phyloP scores from a whole-genome alignment of 2,888 invertebrate species.

The Ommatoiulus sabulosus region DNA sequence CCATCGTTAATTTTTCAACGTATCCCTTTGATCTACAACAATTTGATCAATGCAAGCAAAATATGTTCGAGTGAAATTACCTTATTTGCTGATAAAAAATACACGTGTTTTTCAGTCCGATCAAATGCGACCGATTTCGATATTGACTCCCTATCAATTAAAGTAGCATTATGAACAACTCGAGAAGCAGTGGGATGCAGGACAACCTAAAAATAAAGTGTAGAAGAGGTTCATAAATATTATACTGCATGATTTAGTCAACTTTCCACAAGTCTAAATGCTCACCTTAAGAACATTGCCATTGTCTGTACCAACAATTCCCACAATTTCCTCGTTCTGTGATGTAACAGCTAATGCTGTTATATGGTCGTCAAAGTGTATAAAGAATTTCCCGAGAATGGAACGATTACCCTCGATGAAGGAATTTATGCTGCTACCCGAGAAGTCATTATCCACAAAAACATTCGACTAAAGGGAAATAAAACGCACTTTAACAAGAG shows the following conservation, averaged over 20 bases:
- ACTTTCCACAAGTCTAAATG: neutral
- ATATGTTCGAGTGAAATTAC: conserved; percentile 51
- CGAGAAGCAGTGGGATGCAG: neutral
- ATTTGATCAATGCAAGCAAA: neutral
- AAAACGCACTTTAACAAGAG: neutral
- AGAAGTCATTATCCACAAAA: conserved; percentile 59
- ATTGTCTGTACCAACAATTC: conserved; percentile 60
- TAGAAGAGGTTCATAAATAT: neutral
- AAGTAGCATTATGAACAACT: neutral
- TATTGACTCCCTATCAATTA: neutral
- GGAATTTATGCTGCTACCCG: conserved; percentile 61
- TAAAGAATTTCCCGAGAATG: conserved; percentile 60
- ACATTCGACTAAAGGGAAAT: neutral
- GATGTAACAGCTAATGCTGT: conserved; percentile 58
- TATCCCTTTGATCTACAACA: neutral
- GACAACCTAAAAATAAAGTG: neutral
- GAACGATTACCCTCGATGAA: conserved; percentile 61
- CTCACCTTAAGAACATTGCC: conserved; percentile 61
- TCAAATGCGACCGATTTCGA: conserved; percentile 61
- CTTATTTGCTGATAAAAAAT: conserved; percentile 60
- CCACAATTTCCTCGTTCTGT: conserved; percentile 60
- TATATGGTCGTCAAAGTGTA: conserved; percentile 56
- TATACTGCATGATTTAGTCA: neutral
- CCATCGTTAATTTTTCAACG: no score
- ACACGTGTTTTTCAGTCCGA: conserved; percentile 60